Evolutionary conservation across 1,140 invertebrate genomes (phyloP).

Genomic region (Chrysoperla carnea): DNA sequence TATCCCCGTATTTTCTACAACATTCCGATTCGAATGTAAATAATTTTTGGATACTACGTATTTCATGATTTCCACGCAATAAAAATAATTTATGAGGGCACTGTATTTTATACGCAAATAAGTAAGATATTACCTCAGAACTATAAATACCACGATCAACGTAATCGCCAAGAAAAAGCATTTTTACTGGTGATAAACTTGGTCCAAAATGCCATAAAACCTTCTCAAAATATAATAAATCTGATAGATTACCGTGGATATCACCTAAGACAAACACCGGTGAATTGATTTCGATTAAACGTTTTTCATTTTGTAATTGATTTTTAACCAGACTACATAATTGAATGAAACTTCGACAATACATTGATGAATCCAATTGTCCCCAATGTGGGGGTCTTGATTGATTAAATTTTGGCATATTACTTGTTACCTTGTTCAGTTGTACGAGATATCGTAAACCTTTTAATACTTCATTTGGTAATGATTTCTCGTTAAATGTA

Average conservation of each 20-base stretch:
- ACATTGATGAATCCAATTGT: constrained; percentile 8
- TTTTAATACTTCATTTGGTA: constrained; percentile 15
- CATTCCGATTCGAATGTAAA: constrained; percentile 51
- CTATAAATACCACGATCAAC: constrained; percentile 42
- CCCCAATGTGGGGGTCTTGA: constrained; percentile 12
- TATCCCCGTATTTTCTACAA: constrained; percentile 42
- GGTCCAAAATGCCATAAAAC: constrained; percentile 24
- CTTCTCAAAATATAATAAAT: constrained; percentile 25
- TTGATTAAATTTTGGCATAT: constrained; percentile 5
- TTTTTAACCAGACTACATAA: constrained; percentile 16
- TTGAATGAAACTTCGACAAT: constrained; percentile 10
- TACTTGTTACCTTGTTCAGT: constrained; percentile 9
- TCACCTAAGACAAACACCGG: constrained; percentile 23
- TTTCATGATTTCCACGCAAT: constrained; percentile 46
- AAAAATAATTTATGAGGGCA: constrained; percentile 39
- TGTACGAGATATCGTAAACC: constrained; percentile 12
- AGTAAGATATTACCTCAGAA: constrained; percentile 40
- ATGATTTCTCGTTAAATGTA: constrained; percentile 14
- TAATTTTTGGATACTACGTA: constrained; percentile 43
- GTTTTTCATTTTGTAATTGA: constrained; percentile 20
- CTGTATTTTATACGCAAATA: constrained; percentile 44
- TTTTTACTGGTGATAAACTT: constrained; percentile 26
- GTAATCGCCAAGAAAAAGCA: constrained; percentile 49
- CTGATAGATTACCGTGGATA: constrained; percentile 26
- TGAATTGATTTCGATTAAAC: constrained; percentile 21